Base-by-base conservation (phyloP, 2,113 vertebrate species). In the Ceuthmochares aereus region DNA sequence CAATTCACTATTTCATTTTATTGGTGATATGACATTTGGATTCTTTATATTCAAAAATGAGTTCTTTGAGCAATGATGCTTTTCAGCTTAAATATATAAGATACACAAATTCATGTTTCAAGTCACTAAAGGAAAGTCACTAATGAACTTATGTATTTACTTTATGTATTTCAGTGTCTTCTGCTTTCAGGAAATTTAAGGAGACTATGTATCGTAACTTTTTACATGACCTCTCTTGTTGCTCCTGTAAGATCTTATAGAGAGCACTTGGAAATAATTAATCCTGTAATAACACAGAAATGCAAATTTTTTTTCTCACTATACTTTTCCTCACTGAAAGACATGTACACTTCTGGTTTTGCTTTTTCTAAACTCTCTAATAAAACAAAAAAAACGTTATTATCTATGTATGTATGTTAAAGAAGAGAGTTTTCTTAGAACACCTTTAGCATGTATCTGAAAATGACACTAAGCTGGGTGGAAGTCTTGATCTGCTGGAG, bases 221-320 rank as follows among this genome's bases (percentile, higher is more conserved):
- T 43, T 79, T 18, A 26, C 14, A 9, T 64, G 4, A 37, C 79
- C 10, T 56, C 9, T 60, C 20, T 56, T 73, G 36, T 26, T 7
- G 1, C 16, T 52, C 7, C 4, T 8, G 25, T 7, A n/a, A 87
- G 69, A 58, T 45, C 30, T 75, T 40, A 51, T 2, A 6, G 20
- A 89, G 20, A 56, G 3, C 4, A 47, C 8, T 27, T 43, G 29
- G 9, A 14, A 67, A 51, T 14, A 40, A 72, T 59, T 70, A 29
- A 49, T 1, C 1, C 7, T 58, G 20, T 26, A n/a, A 63, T 47
- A 84, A 9, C 36, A 21, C 32, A n/a, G 9, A 14, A 77, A 3
- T n/a, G 29, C 14, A 87, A 21, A 16, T 20, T 51, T 64, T 29
- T 29, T 4, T 67, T 15, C 40, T 66, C 0, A 0, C 11, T 66